Percentiles rank a stretch among this genome's conserved stretches.
These are phyloP conservation scores for Noctua comes DNA, from an alignment of 2,888 invertebrate species.

Conservation along the genomic window DNA sequence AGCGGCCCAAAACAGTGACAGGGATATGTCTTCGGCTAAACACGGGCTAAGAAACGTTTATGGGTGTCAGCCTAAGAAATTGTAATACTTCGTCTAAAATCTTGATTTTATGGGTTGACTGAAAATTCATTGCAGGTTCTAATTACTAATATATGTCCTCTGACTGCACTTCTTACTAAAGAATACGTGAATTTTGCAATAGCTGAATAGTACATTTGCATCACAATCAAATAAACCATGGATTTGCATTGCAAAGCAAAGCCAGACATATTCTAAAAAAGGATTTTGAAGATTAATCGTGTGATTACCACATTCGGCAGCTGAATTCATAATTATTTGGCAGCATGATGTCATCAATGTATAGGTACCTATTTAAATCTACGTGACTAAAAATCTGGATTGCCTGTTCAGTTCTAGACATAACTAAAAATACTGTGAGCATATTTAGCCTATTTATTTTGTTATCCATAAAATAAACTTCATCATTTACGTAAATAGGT, in stretches of 20 bases:
- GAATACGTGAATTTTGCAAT: background rate
- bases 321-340: conserved; percentile 30
- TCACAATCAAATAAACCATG: background rate
- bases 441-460: no score
- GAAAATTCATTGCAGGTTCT: background rate
- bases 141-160: background rate
- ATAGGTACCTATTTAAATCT: conserved; percentile 4
- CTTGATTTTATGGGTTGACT: background rate
- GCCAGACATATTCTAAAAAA: background rate
- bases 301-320: conserved; percentile 24
- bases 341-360: conserved; percentile 24
- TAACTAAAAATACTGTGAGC: background rate
- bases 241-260: background rate
- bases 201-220: background rate
- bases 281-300: conserved; percentile 18
- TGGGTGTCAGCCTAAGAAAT: background rate
- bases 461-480: no score
- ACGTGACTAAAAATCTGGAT: background rate
- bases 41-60: background rate
- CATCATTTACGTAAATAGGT: no score
- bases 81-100: background rate
- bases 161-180: background rate
- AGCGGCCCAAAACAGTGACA: background rate
- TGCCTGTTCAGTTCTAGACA: background rate
- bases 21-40: background rate